Conservation (phyloP, 1,140 invertebrate species). For the Ylistrum balloti region DNA sequence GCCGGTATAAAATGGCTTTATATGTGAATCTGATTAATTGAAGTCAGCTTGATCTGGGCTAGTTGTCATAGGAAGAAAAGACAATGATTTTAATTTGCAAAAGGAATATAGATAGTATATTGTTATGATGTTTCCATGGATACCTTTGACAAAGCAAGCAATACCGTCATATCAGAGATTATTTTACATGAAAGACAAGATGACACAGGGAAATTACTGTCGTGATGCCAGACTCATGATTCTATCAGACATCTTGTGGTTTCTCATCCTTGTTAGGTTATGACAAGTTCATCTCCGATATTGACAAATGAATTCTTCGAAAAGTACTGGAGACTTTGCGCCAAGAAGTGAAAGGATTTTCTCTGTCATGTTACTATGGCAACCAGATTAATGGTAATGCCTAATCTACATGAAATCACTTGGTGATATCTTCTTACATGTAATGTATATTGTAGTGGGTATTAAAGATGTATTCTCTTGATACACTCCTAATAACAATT, state of each 20-base stretch:
- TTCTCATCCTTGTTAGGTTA: background rate
- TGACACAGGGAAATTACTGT: background rate
- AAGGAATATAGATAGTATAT: background rate
- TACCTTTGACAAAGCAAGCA: background rate
- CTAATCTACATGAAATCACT: background rate
- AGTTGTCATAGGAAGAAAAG: too few relatives aligned
- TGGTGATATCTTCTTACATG: too few relatives aligned
- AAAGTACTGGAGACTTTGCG: background rate
- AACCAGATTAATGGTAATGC: background rate
- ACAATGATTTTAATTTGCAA: too few relatives aligned
- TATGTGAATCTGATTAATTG: too few relatives aligned
- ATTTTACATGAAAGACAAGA: background rate
- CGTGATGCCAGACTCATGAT: background rate
- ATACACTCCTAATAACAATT: too few relatives aligned
- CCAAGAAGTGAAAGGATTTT: conserved; percentile 12
- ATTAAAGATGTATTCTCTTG: background rate
- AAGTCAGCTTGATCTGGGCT: too few relatives aligned
- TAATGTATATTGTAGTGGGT: background rate
- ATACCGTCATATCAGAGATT: background rate
- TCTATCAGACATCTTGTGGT: background rate
- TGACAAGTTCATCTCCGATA: background rate
- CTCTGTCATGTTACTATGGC: conserved; percentile 9
- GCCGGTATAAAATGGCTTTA: too few relatives aligned
- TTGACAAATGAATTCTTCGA: background rate
- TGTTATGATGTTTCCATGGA: background rate